Evolutionary conservation across 2,113 vertebrate species (phyloP), one percentile per base, ranked within the genome.

Genomic region (Cairina moschata): DNA sequence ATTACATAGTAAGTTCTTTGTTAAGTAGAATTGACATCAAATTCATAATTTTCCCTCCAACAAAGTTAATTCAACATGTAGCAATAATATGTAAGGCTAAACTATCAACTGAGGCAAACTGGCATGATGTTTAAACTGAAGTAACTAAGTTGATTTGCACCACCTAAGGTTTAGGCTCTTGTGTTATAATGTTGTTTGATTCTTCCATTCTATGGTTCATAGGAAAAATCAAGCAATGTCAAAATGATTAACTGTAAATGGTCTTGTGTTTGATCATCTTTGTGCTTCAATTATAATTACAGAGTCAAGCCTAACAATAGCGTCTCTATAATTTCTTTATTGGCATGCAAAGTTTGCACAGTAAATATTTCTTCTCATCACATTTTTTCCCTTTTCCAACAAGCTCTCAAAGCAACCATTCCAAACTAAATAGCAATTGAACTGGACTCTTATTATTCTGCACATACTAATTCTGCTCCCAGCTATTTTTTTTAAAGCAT

Each of bases 291-390:
- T 86, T 96, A 81, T 67, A 95, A 93, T 87, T 92, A 91, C 73
- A 96, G 90, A 96, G 75, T 83, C 91, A 90, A 86, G 20, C 18
- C 83, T 86, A 88, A 93, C 93, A 97, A 96, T 66, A 84, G 58
- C 3, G 23, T 90, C 91, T 96, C 94, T 97, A 54, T 94, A 91
- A 96, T 97, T 97, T 97, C 74, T 97, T 96, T 94, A 96, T 91
- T 94, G 79, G 86, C 80, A 79, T 96, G 79, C 25, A 40, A 88
- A 87, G 13, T 72, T 89, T 95, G 66, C 78, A 73, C 77, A 86
- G 83, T 82, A 96, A 97, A 96, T 92, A 85, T 72, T 82, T 88
- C 95, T 96, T 96, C 79, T 94, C 52, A 29, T 93, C 0, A 0
- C 32, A 66, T 92, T 94, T 95, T 79, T 65, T 7, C 55, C 25